Percentiles rank a stretch among this genome's conserved stretches.
Conservation (phyloP, 2,888 invertebrate species). For the Cepaea hortensis region DNA sequence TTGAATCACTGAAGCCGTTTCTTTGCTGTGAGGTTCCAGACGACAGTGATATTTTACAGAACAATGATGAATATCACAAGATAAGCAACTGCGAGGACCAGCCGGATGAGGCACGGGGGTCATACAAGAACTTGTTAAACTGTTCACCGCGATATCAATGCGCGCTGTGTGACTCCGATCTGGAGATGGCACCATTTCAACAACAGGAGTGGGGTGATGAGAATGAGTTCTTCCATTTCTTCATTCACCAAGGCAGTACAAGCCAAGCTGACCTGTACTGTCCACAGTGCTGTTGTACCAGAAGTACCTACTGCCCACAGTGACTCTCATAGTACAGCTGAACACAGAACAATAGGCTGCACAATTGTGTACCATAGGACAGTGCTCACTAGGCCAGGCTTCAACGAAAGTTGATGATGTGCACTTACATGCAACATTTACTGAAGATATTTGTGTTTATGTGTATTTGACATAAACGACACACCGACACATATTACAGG, state of each 20-base stretch:
- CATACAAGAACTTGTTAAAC: background rate
- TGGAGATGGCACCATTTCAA: background rate
- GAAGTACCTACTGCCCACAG: background rate
- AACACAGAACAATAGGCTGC: too few species aligned
- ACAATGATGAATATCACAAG: background rate
- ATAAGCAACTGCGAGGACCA: too few species aligned
- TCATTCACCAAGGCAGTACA: background rate
- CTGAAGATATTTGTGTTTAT: too few species aligned
- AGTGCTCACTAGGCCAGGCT: too few species aligned
- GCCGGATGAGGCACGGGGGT: too few species aligned
- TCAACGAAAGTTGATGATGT: too few species aligned
- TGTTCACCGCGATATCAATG: background rate
- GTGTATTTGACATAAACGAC: background rate
- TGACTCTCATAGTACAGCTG: background rate
- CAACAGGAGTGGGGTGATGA: background rate
- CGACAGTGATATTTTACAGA: background rate
- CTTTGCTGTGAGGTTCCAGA: background rate
- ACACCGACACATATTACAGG: background rate
- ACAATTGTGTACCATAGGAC: too few species aligned
- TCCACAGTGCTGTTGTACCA: constrained; percentile 8
- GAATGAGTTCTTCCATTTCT: background rate
- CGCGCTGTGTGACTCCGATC: background rate
- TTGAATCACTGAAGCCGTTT: background rate
- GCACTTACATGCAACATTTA: too few species aligned
- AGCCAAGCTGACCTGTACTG: background rate